Base-by-base conservation (phyloP, 2,888 invertebrate species). In the Gymnosoma rotundatum region DNA sequence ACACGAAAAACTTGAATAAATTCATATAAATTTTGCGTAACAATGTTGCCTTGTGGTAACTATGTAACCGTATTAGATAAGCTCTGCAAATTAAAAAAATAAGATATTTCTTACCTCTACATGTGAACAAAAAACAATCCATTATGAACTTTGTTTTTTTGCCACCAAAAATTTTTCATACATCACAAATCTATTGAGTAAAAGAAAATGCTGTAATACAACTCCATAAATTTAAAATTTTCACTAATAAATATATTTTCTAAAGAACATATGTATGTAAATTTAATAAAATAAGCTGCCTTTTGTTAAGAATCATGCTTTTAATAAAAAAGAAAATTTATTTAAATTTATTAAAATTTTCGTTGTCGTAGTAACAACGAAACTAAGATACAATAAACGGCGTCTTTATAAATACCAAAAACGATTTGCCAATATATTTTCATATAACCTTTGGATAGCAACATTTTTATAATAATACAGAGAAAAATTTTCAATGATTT, bases 21-120 rank as follows among this genome's bases (percentile, higher is more conserved):
- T n/a, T 4, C n/a, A 66, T 45, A 52, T 58, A 32, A 67, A 83
- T 74, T n/a, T 74, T 83, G 58, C 74, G 74, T 78, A 83, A 78
- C 78, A 83, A 83, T 64, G 42, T 36, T 32, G 32, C 48, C n/a
- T 21, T 12, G n/a, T 50, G 20, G 7, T 20, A 48, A 20, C 36
- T 16, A 36, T 58, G 56, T 10, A 32, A 64, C 42, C 69, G 56
- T 63, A 64, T 78, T 78, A 69, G 48, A 56, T 64, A 63, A 78
- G 63, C 78, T 32, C 36, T 61, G 25, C n/a, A 12, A 73, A 61
- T 73, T 42, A 21, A 18, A 67, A 66, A 76, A 18, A 61, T 66
- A 82, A 54, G 25, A 76, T 72, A 76, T 69, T 67, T 56, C 25
- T 45, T 45, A 25, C 42, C 20, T 32, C 9, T 36, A 21, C 12